Conservation (phyloP, 2,797 vertebrate species). For the Octomys mimax region DNA sequence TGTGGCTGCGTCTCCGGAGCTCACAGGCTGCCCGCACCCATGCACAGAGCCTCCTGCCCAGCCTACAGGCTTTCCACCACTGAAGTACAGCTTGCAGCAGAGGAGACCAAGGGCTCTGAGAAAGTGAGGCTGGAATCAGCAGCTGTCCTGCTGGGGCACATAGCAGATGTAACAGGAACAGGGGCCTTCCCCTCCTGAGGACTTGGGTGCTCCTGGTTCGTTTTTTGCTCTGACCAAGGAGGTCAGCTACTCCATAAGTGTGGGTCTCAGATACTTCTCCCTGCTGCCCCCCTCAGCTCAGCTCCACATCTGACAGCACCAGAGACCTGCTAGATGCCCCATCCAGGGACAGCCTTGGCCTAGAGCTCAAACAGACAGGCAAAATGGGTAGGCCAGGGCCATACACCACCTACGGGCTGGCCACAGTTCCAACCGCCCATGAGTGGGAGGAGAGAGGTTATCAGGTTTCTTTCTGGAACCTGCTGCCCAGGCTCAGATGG, state of each 20-base stretch:
- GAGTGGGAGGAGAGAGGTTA: background rate
- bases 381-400: background rate
- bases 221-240: background rate
- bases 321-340: background rate
- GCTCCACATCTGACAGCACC: background rate
- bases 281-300: background rate
- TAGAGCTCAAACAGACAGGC: background rate
- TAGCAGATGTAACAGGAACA: background rate
- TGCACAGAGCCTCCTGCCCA: background rate
- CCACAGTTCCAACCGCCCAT: background rate
- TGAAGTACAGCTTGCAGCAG: background rate
- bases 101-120: background rate
- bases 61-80: fast-evolving
- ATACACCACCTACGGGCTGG: background rate
- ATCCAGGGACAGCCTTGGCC: background rate
- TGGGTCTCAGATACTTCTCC: background rate
- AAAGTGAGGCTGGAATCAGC: background rate
- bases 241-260: background rate
- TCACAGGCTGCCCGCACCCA: background rate
- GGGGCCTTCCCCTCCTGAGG: background rate
- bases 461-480: background rate
- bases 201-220: background rate
- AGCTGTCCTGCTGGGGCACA: background rate
- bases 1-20: background rate
- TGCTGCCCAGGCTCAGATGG: too few species aligned